Conservation (phyloP, 2,797 vertebrate species). For the Acropternis orthonyx region DNA sequence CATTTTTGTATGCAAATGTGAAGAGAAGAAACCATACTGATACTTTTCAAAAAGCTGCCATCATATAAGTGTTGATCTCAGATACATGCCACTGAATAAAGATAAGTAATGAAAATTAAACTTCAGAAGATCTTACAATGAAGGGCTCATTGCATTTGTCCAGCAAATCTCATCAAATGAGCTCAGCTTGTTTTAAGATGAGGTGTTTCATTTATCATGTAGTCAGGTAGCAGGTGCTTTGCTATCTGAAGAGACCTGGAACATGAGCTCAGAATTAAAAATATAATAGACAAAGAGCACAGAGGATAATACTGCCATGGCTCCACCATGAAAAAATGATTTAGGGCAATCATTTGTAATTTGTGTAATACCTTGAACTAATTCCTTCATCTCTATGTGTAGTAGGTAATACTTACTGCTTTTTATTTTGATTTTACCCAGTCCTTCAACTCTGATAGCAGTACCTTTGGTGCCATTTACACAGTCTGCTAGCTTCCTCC, state of each 20-base stretch:
- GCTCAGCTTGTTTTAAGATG: not conserved
- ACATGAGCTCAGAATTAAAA: slow-evolving; percentile 18
- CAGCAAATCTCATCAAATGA: not conserved
- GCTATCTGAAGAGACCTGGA: not conserved
- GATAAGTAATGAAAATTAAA: slow-evolving; percentile 6
- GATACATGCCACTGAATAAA: not conserved
- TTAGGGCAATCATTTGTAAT: not conserved
- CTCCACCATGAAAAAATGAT: not conserved
- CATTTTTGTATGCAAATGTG: not conserved
- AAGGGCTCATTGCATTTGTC: not conserved
- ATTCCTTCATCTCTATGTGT: not conserved
- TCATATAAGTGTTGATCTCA: not conserved
- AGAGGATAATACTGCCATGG: not conserved
- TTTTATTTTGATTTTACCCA: slow-evolving; percentile 11
- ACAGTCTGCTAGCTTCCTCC: not conserved
- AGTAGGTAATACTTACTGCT: not conserved
- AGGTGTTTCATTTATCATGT: not conserved
- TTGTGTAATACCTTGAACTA: not conserved
- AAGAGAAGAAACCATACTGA: not conserved
- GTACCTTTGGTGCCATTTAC: not conserved
- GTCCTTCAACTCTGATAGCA: not conserved
- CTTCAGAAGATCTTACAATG: not conserved
- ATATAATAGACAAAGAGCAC: not conserved
- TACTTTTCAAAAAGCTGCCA: not conserved
- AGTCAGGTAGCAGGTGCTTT: slow-evolving; percentile 14